phyloP scores from a whole-genome alignment of 53 echinoderm and acorn worm species.

The Arbacia lixula region DNA sequence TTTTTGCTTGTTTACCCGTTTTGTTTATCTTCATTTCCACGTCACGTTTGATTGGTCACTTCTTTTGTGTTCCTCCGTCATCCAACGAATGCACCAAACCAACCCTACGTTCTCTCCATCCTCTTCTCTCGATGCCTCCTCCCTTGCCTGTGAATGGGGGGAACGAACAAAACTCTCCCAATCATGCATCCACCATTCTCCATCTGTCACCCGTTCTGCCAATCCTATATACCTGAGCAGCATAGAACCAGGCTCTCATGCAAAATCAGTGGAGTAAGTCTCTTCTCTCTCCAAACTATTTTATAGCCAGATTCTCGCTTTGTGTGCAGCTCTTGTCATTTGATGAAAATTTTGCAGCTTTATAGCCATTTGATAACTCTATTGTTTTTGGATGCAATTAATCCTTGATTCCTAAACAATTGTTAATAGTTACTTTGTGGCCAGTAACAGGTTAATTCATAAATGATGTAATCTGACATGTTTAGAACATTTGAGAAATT shows the following conservation, averaged over 20 bases:
- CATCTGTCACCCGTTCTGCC: neutral
- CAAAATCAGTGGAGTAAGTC: constrained; percentile 35
- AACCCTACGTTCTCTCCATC: constrained; percentile 40
- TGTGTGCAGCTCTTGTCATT: no score
- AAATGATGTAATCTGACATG: no score
- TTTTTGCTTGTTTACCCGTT: constrained; percentile 40
- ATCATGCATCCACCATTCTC: neutral
- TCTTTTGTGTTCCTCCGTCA: constrained; percentile 35
- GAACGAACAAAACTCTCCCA: neutral
- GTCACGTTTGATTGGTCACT: constrained; percentile 5
- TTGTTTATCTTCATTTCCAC: constrained; percentile 14
- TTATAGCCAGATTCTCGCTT: neutral
- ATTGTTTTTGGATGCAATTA: no score
- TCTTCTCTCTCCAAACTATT: neutral
- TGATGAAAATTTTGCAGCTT: no score
- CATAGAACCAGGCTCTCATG: constrained; percentile 39
- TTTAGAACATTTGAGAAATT: no score
- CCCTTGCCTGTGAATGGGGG: constrained; percentile 33
- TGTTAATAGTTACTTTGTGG: no score
- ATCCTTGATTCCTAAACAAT: no score
- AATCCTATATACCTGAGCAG: constrained; percentile 23
- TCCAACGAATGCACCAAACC: constrained; percentile 21
- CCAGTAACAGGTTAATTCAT: no score
- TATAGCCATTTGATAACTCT: no score
- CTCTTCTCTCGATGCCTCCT: constrained; percentile 19